Base-by-base conservation (phyloP, 1,140 invertebrate species). In the Thrips palmi region DNA sequence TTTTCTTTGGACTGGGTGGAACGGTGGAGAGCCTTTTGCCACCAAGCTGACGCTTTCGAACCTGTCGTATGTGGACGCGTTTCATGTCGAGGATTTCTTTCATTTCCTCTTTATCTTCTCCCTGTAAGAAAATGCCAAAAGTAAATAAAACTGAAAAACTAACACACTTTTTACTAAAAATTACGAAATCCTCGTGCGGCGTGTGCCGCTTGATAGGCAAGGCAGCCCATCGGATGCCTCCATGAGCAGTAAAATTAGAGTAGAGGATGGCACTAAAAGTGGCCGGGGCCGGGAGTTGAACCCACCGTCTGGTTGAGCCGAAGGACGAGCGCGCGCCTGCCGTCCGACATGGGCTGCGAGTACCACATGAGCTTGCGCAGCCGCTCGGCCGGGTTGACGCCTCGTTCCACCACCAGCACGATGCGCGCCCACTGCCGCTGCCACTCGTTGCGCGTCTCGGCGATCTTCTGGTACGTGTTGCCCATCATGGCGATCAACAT, bases 401-500 rank as follows among this genome's bases (percentile, higher is more conserved):
- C 92, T 59, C 93, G 65, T 56, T 98, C 93, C 19, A 97, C 83
- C 11, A 97, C 89, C 23, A 98, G 62, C 11, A 98, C 89, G 44
- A 97, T 97, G 42, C 92, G 64, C 0, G 93, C 93, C 92, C 92
- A 97, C 79, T 88, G 92, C 62, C 93, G 63, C 62, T 97, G 89
- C 88, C 91, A 97, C 57, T 98, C 93, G 57, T 96, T 96, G 47
- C 87, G 70, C 2, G 91, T 93, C 58, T 93, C 87, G 2, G 88
- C 89, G 47, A 97, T 96, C 58, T 87, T 87, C 58, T 94, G 87
- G 58, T 98, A 97, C 15, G 93, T 97, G 55, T 97, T 94, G 1
- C 92, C 93, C 92, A 98, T 97, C 92, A 97, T 97, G 47, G 93
- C 93, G 51, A 98, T 97, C 52, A 98, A 66, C 86, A 98, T 91